Percentiles rank a stretch among this genome's conserved stretches.
These are phyloP conservation scores for Sciurus vulgaris DNA, from an alignment of 2,797 vertebrate genomes.

Conservation along the genomic window DNA sequence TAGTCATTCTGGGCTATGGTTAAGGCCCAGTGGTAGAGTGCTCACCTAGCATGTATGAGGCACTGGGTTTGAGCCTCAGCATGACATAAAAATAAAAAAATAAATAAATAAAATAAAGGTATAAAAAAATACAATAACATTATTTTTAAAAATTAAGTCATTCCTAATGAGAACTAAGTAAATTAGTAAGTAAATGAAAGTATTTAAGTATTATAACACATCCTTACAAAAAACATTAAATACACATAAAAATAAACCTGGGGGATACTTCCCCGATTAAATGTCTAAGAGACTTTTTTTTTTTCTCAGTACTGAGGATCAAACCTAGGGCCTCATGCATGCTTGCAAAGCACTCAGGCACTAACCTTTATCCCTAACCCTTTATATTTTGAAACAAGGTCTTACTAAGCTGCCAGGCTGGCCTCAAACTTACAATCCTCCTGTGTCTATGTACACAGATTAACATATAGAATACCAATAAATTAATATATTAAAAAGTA, in stretches of 20 bases:
- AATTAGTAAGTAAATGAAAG: conserved; percentile 39
- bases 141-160: too few relatives aligned
- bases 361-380: neutral
- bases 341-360: neutral
- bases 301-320: too few relatives aligned
- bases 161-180: conserved; percentile 28
- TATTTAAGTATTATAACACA: conserved; percentile 23
- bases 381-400: neutral
- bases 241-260: conserved; percentile 10
- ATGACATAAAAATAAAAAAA: too few relatives aligned
- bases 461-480: neutral
- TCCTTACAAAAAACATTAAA: conserved; percentile 41
- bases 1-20: neutral
- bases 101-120: too few relatives aligned
- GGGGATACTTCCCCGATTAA: neutral
- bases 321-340: neutral
- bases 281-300: neutral
- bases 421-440: neutral
- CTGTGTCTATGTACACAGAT: neutral
- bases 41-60: too few relatives aligned
- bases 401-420: neutral
- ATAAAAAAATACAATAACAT: too few relatives aligned
- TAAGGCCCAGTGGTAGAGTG: too few relatives aligned
- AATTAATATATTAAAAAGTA: conserved; percentile 19
- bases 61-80: too few relatives aligned